Evolutionary conservation across 2,888 invertebrate species (phyloP).

Genomic region (Scrobipalpa costella): DNA sequence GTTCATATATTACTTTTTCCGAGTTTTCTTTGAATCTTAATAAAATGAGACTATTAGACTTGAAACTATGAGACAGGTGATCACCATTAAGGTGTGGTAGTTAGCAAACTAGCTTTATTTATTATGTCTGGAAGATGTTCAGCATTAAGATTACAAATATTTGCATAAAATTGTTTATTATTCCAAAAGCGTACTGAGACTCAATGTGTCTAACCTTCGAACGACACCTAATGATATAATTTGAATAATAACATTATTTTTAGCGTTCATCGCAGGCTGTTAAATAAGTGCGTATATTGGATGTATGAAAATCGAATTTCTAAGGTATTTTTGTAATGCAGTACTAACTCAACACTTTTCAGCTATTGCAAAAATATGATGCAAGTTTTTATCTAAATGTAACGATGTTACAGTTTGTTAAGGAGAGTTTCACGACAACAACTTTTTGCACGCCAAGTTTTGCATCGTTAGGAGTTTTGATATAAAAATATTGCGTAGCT

Average conservation of each 20-base stretch:
- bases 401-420: slow-evolving; percentile 5
- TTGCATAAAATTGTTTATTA: background rate
- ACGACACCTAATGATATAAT: too few relatives aligned
- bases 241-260: too few relatives aligned
- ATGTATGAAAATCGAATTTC: too few relatives aligned
- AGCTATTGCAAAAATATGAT: background rate
- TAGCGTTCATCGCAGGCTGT: too few relatives aligned
- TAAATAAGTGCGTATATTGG: too few relatives aligned
- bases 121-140: background rate
- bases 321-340: background rate
- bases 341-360: background rate
- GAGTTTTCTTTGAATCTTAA: too few relatives aligned
- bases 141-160: background rate
- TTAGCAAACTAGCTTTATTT: background rate
- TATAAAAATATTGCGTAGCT: background rate
- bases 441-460: background rate
- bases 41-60: too few relatives aligned
- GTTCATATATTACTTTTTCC: too few relatives aligned
- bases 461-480: background rate
- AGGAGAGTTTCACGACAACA: background rate
- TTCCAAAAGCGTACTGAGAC: background rate
- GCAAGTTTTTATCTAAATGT: slow-evolving; percentile 11
- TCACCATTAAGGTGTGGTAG: background rate
- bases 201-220: too few relatives aligned
- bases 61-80: too few relatives aligned